Conservation (phyloP, 2,113 vertebrate species). For the Sylvilagus bachmani region DNA sequence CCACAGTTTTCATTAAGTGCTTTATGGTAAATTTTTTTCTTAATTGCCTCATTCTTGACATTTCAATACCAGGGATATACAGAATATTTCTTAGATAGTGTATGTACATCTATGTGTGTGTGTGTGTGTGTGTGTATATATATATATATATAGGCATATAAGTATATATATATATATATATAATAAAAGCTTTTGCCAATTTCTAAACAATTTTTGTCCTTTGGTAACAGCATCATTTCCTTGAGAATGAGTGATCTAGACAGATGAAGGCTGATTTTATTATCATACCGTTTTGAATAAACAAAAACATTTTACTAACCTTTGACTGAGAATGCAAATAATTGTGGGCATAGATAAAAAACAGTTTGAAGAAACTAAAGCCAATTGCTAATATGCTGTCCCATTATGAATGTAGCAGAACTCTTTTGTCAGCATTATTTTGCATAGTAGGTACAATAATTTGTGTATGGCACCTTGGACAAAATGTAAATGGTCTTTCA, state of each 20-base stretch:
- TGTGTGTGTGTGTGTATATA: not conserved
- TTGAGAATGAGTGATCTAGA: not conserved
- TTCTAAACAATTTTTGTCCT: not conserved
- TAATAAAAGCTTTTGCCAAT: not conserved
- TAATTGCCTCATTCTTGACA: not conserved
- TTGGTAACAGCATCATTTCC: not conserved
- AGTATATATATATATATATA: too few species aligned
- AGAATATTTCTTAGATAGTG: not conserved
- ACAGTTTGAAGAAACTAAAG: constrained; percentile 14
- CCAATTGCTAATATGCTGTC: not conserved
- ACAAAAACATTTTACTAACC: constrained; percentile 3
- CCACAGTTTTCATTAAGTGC: not conserved
- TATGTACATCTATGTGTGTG: not conserved
- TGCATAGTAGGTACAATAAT: not conserved
- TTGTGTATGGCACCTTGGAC: not conserved
- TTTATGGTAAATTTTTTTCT: not conserved
- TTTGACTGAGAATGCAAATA: constrained; percentile 34
- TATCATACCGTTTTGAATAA: constrained; percentile 20
- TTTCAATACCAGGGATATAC: not conserved
- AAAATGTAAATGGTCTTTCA: constrained; percentile 44
- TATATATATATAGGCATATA: too few species aligned
- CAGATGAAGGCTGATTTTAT: not conserved
- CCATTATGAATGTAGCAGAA: not conserved
- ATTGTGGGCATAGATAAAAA: constrained; percentile 20
- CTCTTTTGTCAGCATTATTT: not conserved